Evolutionary conservation across 2,888 invertebrate species (phyloP).

Genomic region (Brachypterus glaber): DNA sequence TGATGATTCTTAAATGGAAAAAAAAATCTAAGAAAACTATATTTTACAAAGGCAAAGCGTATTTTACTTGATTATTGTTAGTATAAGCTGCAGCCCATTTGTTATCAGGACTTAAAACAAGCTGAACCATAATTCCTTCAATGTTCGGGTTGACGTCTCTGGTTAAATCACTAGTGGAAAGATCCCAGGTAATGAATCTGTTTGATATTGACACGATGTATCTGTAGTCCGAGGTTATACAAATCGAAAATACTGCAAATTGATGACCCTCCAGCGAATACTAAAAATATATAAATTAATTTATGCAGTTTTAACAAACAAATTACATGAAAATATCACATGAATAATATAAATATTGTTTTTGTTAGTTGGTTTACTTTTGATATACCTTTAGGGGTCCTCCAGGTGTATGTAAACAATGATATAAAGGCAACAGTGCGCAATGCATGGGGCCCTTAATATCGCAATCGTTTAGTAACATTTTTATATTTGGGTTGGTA

Average conservation of each 20-base stretch:
- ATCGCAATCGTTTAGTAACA: constrained; percentile 85
- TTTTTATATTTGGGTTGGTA: constrained; percentile 70
- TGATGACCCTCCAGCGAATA: constrained; percentile 97
- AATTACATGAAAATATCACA: background rate
- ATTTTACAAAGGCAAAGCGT: background rate
- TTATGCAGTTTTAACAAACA: no score
- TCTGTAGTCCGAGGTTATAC: constrained; percentile 78
- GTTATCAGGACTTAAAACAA: constrained; percentile 89
- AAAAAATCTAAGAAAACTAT: no score
- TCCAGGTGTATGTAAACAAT: constrained; percentile 97
- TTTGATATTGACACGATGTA: constrained; percentile 96
- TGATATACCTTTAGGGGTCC: constrained; percentile 79
- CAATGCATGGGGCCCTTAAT: constrained; percentile 80
- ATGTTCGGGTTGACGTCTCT: constrained; percentile 87
- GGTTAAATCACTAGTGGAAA: constrained; percentile 90
- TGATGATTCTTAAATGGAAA: background rate
- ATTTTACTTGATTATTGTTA: constrained; percentile 73
- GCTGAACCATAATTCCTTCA: constrained; percentile 91
- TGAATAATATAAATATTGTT: no score
- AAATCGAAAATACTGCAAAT: constrained; percentile 91
- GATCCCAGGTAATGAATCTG: constrained; percentile 93
- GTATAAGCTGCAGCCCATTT: constrained; percentile 93
- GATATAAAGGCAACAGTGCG: constrained; percentile 84
- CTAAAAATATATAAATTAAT: constrained; percentile 40
- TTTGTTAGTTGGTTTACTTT: background rate